These are phyloP conservation scores for Agrypnus murinus DNA, from an alignment of 2,888 invertebrate genomes.

Conservation along the genomic window DNA sequence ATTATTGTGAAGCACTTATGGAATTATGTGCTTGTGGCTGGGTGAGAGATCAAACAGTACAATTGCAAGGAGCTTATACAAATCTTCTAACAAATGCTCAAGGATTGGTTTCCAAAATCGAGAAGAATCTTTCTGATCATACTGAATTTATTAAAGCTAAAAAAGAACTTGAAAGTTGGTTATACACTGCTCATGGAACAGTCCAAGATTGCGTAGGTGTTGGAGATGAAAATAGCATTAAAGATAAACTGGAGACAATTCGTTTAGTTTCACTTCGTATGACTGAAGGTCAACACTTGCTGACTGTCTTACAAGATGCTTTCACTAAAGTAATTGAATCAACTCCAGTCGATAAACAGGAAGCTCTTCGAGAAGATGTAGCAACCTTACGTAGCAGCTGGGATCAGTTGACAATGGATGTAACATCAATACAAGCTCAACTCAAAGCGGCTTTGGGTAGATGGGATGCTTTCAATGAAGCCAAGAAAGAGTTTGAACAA, in stretches of 20 bases:
- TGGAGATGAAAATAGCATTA: slow-evolving; percentile 84
- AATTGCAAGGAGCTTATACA: slow-evolving; percentile 87
- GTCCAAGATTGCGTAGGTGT: slow-evolving; percentile 88
- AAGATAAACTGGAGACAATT: slow-evolving; percentile 87
- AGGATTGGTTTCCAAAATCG: slow-evolving; percentile 87
- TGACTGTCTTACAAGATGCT: slow-evolving; percentile 88
- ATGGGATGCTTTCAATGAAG: slow-evolving; percentile 92
- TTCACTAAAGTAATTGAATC: slow-evolving; percentile 90
- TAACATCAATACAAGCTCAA: slow-evolving; percentile 90
- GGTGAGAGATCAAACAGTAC: slow-evolving; percentile 90
- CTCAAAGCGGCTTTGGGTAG: slow-evolving; percentile 87
- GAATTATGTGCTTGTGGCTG: slow-evolving; percentile 89
- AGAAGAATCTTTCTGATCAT: slow-evolving; percentile 93
- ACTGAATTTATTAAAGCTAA: slow-evolving; percentile 93
- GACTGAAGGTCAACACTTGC: slow-evolving; percentile 89
- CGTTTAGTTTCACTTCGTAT: slow-evolving; percentile 80
- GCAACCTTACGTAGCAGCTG: slow-evolving; percentile 87
- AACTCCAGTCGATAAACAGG: slow-evolving; percentile 87
- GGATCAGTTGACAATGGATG: slow-evolving; percentile 91
- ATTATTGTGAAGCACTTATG: slow-evolving; percentile 90
- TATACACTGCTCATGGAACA: slow-evolving; percentile 85
- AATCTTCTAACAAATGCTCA: slow-evolving; percentile 86
- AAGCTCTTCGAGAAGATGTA: slow-evolving; percentile 84
- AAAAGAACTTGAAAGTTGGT: slow-evolving; percentile 88
- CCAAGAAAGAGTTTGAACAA: slow-evolving; percentile 82